Conservation (phyloP, 2,113 vertebrate genomes). For the Mustelus asterias region DNA sequence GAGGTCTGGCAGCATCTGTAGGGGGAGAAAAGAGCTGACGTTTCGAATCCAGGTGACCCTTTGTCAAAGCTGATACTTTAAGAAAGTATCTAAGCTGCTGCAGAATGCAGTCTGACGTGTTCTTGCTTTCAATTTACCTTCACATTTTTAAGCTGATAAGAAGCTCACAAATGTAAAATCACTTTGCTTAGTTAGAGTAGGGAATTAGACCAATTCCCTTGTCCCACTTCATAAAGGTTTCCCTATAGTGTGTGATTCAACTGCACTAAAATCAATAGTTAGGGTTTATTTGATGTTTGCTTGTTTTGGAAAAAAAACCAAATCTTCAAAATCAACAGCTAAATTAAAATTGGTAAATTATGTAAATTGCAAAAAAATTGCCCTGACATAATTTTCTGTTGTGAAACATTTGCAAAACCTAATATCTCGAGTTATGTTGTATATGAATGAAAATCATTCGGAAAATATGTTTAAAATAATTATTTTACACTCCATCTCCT, state of each 20-base stretch:
- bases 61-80: no score
- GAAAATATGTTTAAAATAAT: not conserved
- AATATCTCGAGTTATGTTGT: not conserved
- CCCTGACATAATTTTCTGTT: not conserved
- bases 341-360: not conserved
- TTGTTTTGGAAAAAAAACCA: not conserved
- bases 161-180: slow-evolving; percentile 46
- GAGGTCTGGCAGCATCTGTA: no score
- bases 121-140: slow-evolving; percentile 41
- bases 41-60: no score
- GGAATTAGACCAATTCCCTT: slow-evolving; percentile 38
- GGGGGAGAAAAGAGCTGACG: no score
- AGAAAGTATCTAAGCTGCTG: slow-evolving; percentile 36
- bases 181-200: slow-evolving; percentile 39
- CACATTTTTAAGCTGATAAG: slow-evolving; percentile 42
- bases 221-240: not conserved
- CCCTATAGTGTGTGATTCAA: not conserved
- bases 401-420: not conserved
- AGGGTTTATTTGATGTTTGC: not conserved
- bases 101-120: slow-evolving; percentile 38
- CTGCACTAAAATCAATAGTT: not conserved
- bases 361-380: not conserved
- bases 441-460: not conserved
- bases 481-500: no score
- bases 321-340: not conserved